Evolutionary conservation across 2,797 vertebrate species (phyloP).

Genomic region (Lepilemur septentrionalis): DNA sequence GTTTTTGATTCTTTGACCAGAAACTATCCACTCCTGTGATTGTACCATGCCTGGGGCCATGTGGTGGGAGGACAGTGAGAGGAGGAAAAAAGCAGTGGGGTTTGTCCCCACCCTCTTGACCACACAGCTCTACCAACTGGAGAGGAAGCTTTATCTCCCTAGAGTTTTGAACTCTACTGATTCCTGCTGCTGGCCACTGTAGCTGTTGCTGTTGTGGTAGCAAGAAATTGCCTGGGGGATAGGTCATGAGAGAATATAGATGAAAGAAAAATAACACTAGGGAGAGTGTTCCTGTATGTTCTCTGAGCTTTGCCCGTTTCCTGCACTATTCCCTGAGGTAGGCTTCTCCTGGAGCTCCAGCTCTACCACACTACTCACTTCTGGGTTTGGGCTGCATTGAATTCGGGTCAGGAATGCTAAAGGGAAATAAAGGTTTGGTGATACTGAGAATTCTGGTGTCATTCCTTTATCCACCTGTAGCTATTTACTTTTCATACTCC

Average conservation of each 20-base stretch:
- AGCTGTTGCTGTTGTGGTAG: not conserved
- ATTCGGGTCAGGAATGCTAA: not conserved
- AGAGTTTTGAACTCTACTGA: not conserved
- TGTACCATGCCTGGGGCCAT: not conserved
- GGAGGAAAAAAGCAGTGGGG: not conserved
- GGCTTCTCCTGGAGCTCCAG: not conserved
- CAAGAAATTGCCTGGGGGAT: not conserved
- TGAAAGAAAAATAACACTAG: not conserved
- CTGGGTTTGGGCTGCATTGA: not conserved
- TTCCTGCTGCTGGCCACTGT: not conserved
- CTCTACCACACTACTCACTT: not conserved
- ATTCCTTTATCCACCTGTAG: not conserved
- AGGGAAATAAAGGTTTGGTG: not conserved
- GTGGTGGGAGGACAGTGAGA: not conserved
- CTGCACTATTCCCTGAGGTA: not conserved
- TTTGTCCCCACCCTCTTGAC: not conserved
- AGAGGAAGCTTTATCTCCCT: not conserved
- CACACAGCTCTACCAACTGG: not conserved
- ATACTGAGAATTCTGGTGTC: not conserved
- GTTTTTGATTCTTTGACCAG: not conserved
- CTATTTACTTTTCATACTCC: not conserved
- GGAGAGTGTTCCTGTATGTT: not conserved
- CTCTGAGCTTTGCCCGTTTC: not conserved
- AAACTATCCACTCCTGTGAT: not conserved
- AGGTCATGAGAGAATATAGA: not conserved